These are phyloP conservation scores for Zygothrica quintamaculata DNA, from an alignment of 2,888 invertebrate genomes.

Conservation along the genomic window DNA sequence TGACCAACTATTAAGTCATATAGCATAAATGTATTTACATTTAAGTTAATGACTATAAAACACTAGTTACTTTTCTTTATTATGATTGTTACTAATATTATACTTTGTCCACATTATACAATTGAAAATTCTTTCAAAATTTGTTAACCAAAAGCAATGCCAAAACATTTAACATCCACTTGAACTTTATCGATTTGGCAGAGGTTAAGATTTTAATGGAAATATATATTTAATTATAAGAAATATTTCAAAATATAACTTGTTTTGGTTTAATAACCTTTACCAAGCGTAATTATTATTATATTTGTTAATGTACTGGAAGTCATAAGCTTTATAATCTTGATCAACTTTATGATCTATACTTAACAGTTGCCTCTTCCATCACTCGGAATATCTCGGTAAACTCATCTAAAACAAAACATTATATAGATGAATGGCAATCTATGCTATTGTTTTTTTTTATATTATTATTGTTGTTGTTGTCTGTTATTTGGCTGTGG, in stretches of 20 bases:
- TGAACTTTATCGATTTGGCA: too few species aligned
- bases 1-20: too few species aligned
- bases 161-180: too few species aligned
- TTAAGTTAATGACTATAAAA: too few species aligned
- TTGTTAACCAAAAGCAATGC: too few species aligned
- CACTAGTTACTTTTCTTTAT: too few species aligned
- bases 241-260: too few species aligned
- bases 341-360: constrained; percentile 30
- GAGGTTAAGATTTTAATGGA: neutral
- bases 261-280: too few species aligned
- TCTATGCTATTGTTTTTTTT: constrained; percentile 8
- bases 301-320: constrained; percentile 4
- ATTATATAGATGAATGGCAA: constrained; percentile 19
- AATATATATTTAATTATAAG: too few species aligned
- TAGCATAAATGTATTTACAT: too few species aligned
- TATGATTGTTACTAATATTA: too few species aligned
- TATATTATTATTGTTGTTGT: constrained; percentile 11
- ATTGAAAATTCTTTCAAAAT: neutral
- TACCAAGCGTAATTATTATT: too few species aligned
- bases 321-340: neutral
- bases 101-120: neutral
- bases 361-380: constrained; percentile 21
- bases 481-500: constrained; percentile 18
- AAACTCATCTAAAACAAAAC: constrained; percentile 21
- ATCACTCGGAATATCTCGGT: constrained; percentile 23